Evolutionary conservation across 2,113 vertebrate genomes (phyloP), one percentile per base, ranked within the genome.

Genomic region (Cynopterus brachyotis): DNA sequence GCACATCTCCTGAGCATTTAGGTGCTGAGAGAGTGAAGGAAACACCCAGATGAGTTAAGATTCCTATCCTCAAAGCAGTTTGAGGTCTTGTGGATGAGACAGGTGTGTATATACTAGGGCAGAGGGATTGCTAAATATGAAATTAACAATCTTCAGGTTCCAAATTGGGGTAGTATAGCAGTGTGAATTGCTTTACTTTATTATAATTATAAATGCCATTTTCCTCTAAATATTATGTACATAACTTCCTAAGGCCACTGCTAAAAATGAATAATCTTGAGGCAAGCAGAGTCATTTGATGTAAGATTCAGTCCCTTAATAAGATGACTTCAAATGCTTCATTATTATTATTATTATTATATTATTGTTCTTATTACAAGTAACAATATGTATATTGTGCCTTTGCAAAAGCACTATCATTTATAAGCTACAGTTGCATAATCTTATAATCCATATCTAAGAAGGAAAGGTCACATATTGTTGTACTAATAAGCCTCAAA

Each of bases 221-320:
- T 96, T 81, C 66, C 42, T 90, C 75, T 88, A 94, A 97, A 90
- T 79, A 59, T 90, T 85, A 84, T 72, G 37, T 88, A 76, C 32
- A 47, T 67, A 91, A 78, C 87, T 95, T 95, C 50, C 67, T 69
- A 91, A 85, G 66, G 75, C 88, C 80, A 66, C 84, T 70, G 62
- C 85, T 91, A 94, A 97, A 94, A 97, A 94, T 95, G 88, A 91
- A 78, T 94, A 91, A 94, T 80, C 95, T 89, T 73, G 64, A 96
- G 20, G 79, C 75, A 95, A 96, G 69, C 55, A 85, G 62, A 84
- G 62, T 30, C 94, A 70, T 87, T 75, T 92, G 75, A 90, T 82
- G 26, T 78, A 96, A 66, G 45, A 92, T n/a, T 79, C 47, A 16
- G n/a, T 57, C 45, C 50, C n/a, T 95, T 92, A 91, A 72, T 82